Base-by-base conservation (phyloP, 1,140 invertebrate species). In the Lepidurus arcticus region DNA sequence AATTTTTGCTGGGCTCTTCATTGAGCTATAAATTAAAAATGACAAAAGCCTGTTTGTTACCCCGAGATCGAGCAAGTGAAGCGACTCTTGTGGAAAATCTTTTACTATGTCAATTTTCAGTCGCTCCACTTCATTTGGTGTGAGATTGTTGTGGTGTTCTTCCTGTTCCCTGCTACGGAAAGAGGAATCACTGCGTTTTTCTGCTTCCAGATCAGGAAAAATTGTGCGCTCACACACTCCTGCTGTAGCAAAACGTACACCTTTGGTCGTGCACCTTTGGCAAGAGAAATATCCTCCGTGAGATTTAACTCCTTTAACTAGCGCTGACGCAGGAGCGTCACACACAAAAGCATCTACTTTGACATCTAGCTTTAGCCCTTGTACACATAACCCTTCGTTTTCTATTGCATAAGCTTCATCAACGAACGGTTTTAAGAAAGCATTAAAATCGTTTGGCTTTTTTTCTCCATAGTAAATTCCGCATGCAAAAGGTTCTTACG, bases 211-310 rank as follows among this genome's bases (percentile, higher is more conserved):
- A 6, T 75, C 74, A 75, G 74, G 74, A 42, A 34, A 75, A 47
- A 80, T 79, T 74, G 77, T 76, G 78, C 76, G 73, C 44, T 81
- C 44, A 80, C 75, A 73, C 78, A 80, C 43, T 74, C 80, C 80
- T 34, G 43, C 44, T 79, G 78, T 74, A 74, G 79, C 79, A 65
- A 80, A 21, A 75, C 80, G 82, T 73, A 75, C 78, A 7, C 84
- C 83, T n/a, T 75, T 34, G 24, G 78, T 73, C 42, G 77, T 53
- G 77, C 82, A 83, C 65, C 81, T 82, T n/a, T 76, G 80, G 53
- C 83, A 83, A 78, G 77, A 79, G 26, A 45, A 11, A 79, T 82
- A 83, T 10, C 82, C 76, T 13, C 75, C 79, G 77, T 83, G 82
- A 10, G 80, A 78, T 75, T 76, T 81, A 7, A 80, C 44, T 78